Percentiles rank a stretch among this genome's conserved stretches.
Evolutionary conservation across 1,140 invertebrate genomes (phyloP).

Genomic region (Camponotus vicinus): DNA sequence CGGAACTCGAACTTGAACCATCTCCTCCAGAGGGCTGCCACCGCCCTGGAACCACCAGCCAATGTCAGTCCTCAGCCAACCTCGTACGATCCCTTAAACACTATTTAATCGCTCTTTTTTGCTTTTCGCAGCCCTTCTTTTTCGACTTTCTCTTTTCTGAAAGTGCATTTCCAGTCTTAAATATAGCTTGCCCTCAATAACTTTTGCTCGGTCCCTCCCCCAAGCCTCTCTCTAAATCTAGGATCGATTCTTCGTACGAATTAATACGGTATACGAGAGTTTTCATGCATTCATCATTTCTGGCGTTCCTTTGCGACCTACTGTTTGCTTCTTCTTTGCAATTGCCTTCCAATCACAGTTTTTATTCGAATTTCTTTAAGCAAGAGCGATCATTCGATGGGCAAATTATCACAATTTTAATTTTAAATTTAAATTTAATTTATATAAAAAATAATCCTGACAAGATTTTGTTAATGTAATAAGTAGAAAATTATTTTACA

Average conservation of each 20-base stretch:
- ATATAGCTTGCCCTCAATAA: constrained; percentile 39
- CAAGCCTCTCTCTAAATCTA: constrained; percentile 51
- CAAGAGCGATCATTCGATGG: constrained; percentile 14
- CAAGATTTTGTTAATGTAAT: constrained; percentile 21
- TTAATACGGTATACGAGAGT: neutral
- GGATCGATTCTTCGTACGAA: constrained; percentile 40
- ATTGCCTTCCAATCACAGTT: constrained; percentile 43
- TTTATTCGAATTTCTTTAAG: constrained; percentile 22
- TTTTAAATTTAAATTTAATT: constrained; percentile 36
- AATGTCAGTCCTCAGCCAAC: constrained; percentile 86
- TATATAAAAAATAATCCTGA: constrained; percentile 5
- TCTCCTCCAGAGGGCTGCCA: constrained; percentile 86
- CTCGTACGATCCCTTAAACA: constrained; percentile 85
- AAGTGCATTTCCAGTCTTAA: constrained; percentile 39
- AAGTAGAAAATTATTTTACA: constrained; percentile 38
- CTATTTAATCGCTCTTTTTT: constrained; percentile 80
- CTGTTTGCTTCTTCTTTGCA: constrained; percentile 40
- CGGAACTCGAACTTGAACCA: constrained; percentile 84
- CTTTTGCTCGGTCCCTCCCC: constrained; percentile 59
- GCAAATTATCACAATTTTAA: neutral
- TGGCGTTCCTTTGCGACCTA: constrained; percentile 46
- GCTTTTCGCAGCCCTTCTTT: constrained; percentile 74
- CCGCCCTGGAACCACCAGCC: constrained; percentile 87
- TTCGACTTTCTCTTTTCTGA: constrained; percentile 48
- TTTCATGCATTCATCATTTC: neutral